Conservation (phyloP, 1,140 invertebrate genomes). For the Penaeus japonicus region DNA sequence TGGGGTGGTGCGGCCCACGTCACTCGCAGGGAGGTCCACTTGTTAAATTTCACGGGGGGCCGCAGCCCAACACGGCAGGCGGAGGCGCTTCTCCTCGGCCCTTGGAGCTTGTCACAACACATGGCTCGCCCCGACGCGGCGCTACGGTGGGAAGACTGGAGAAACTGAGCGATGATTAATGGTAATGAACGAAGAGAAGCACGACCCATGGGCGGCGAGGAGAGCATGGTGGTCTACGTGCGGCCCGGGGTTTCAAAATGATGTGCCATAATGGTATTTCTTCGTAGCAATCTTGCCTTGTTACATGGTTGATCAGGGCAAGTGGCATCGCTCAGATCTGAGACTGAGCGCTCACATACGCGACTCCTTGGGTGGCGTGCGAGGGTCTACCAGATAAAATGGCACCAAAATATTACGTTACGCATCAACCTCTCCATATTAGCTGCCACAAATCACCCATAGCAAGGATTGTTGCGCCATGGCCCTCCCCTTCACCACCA, state of each 20-base stretch:
- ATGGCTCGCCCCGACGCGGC: not conserved
- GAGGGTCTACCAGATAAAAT: conserved; percentile 35
- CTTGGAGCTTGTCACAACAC: not conserved
- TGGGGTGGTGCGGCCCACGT: conserved; percentile 49
- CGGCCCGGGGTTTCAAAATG: conserved; percentile 48
- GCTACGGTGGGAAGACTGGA: not conserved
- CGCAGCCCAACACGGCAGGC: conserved; percentile 37
- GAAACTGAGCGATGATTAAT: conserved; percentile 16
- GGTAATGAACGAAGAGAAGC: conserved; percentile 1
- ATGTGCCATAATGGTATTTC: conserved; percentile 54
- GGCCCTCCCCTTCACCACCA: not conserved
- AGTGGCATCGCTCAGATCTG: conserved; percentile 19
- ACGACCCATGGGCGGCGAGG: conserved; percentile 1
- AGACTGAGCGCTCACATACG: conserved; percentile 31
- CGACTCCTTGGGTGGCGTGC: conserved; percentile 43
- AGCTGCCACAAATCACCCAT: conserved; percentile 42
- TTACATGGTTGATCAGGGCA: not conserved
- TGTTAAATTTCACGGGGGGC: conserved; percentile 50
- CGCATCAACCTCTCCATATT: conserved; percentile 44
- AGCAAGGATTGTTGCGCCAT: not conserved
- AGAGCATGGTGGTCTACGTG: conserved; percentile 47
- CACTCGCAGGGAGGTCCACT: conserved; percentile 54
- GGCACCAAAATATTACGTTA: conserved; percentile 53
- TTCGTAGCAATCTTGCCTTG: conserved; percentile 30
- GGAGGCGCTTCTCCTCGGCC: not conserved